Conservation (phyloP, 2,888 invertebrate genomes). For the Ophonus ardosiacus region DNA sequence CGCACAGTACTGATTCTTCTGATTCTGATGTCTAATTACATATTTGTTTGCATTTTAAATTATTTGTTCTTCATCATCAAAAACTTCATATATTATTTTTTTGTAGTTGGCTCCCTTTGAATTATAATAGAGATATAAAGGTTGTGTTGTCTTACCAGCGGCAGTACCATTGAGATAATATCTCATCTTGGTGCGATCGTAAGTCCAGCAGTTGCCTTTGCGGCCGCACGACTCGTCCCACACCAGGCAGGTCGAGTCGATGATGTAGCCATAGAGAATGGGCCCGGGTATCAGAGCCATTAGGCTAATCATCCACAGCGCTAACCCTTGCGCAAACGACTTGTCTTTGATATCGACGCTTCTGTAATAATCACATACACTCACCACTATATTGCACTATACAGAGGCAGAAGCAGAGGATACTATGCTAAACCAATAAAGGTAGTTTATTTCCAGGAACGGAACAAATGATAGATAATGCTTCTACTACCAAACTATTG, state of each 20-base stretch:
- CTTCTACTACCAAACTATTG: no score
- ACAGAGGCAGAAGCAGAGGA: neutral
- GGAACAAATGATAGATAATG: no score
- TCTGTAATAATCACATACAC: conserved; percentile 70
- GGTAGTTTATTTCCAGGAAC: no score
- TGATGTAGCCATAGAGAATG: conserved; percentile 82
- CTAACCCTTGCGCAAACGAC: conserved; percentile 82
- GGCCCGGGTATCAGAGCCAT: conserved; percentile 84
- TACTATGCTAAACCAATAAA: no score
- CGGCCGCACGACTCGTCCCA: conserved; percentile 82
- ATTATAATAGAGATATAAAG: no score
- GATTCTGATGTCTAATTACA: no score
- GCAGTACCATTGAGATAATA: conserved; percentile 78
- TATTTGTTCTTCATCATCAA: no score
- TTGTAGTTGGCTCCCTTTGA: no score
- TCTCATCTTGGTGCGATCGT: conserved; percentile 80
- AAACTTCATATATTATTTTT: no score
- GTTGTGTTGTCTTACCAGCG: conserved; percentile 73
- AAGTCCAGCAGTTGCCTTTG: conserved; percentile 83
- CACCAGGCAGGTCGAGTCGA: conserved; percentile 82
- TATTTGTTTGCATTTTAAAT: no score
- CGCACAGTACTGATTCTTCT: no score
- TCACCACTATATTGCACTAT: neutral
- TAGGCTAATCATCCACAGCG: conserved; percentile 80
- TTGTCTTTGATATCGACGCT: conserved; percentile 81